Conservation (phyloP, 2,888 invertebrate species). For the Caradrina kadenii region DNA sequence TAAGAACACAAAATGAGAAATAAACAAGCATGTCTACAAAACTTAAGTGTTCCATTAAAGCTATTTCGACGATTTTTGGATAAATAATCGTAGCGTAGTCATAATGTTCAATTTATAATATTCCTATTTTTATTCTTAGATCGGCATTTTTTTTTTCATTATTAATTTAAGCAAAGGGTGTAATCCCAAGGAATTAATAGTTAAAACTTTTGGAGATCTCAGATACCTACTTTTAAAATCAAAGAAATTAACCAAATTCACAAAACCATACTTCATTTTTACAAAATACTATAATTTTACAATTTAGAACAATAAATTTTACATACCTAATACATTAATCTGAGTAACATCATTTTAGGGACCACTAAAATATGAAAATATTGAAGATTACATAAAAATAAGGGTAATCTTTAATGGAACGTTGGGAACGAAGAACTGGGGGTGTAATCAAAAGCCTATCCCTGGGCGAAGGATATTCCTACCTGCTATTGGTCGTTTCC, state of each 20-base stretch:
- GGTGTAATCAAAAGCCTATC: conserved; percentile 77
- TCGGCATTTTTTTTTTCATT: too few species aligned
- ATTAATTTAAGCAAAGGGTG: too few species aligned
- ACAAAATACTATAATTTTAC: too few species aligned
- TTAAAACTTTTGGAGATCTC: too few species aligned
- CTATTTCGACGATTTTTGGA: too few species aligned
- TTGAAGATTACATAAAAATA: conserved; percentile 54
- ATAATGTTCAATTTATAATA: too few species aligned
- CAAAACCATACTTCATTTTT: background rate
- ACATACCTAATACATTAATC: conserved; percentile 34
- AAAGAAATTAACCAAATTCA: background rate
- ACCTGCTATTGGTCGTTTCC: conserved; percentile 59
- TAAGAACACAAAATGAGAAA: background rate
- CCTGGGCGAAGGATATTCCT: conserved; percentile 59
- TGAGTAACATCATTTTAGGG: conserved; percentile 29
- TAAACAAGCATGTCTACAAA: background rate
- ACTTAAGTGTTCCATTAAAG: background rate
- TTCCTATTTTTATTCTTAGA: too few species aligned
- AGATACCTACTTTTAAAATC: too few species aligned
- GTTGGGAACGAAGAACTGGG: conserved; percentile 40
- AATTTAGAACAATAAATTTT: conserved; percentile 3
- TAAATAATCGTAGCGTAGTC: background rate
- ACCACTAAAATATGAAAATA: conserved; percentile 49
- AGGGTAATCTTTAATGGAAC: conserved; percentile 67
- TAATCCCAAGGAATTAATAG: too few species aligned